Base-by-base conservation (phyloP, 2,888 invertebrate genomes). In the Carpatolechia fugitivella region DNA sequence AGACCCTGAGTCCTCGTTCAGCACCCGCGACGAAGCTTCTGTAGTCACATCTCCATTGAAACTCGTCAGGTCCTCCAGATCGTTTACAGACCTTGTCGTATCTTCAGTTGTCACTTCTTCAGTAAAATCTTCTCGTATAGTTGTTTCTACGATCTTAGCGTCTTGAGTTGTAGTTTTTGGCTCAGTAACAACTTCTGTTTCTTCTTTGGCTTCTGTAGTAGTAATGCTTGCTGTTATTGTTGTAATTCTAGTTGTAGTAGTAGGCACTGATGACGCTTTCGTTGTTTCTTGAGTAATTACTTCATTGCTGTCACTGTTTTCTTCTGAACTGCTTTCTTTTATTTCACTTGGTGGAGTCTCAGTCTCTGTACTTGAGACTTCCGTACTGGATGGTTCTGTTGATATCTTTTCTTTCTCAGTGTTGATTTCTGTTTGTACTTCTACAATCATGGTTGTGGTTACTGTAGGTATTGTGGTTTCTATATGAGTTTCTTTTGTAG, bases 1-100 rank as follows among this genome's bases (percentile, higher is more conserved):
- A 0, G 93, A 92, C 41, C 92, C 92, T 3, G 90, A 86, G 35
- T 86, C 88, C 6, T 74, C 82, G 3, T 74, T 70, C 13, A 77
- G 49, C 66, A 68, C 80, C 64, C 69, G 78, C 24, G 70, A 78
- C 24, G 77, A 82, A 30, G 74, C 79, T 67, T 79, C 87, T 54
- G 81, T 91, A 4, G 80, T 86, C 69, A 78, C 64, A 20, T 78
- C 84, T 40, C 69, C 83, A 16, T 64, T 69, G 59, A 76, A 83
- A 51, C 69, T 81, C 2, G 77, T 79, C 51, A 77, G 53, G 40
- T 84, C 85, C 59, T 82, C 82, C 36, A 74, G 57, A 46, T 73
- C 78, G 64, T 62, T 76, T 8, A 65, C 66, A 24, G 79, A 63
- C 58, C 76, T 84, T 0, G 82, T 81, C 6, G 75, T 75, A 3